phyloP scores from a whole-genome alignment of 2,888 invertebrate genomes.

The Malacosoma neustria region DNA sequence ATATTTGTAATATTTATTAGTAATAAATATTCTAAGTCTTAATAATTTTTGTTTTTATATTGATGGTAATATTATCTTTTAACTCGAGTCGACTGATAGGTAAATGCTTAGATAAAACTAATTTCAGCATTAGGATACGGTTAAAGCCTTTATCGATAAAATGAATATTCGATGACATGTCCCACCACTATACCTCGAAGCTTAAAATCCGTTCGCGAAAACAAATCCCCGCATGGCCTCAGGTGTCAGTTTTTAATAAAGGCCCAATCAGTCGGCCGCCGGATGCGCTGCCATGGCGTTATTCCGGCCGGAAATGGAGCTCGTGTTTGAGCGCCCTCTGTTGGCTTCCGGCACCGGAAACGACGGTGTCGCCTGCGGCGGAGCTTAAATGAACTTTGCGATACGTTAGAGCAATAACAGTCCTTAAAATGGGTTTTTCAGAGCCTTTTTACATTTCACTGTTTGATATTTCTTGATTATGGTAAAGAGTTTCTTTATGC shows the following conservation, averaged over 20 bases:
- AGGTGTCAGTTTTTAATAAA: constrained; percentile 74
- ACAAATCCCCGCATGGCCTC: constrained; percentile 38
- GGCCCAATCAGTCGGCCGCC: constrained; percentile 65
- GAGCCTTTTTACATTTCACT: not conserved
- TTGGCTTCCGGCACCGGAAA: constrained; percentile 36
- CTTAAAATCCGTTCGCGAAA: constrained; percentile 10
- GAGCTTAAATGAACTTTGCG: constrained; percentile 30
- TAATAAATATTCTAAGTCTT: too few species aligned
- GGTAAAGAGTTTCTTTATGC: not conserved
- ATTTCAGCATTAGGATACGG: too few species aligned
- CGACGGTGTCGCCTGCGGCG: constrained; percentile 41
- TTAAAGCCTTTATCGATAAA: not conserved
- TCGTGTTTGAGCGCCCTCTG: constrained; percentile 61
- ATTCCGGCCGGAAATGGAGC: constrained; percentile 68
- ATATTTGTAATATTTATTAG: too few species aligned
- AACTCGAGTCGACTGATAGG: too few species aligned
- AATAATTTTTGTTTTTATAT: too few species aligned
- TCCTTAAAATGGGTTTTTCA: constrained; percentile 20
- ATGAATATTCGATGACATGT: not conserved
- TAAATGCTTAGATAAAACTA: too few species aligned
- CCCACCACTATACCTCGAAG: not conserved
- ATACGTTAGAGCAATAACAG: constrained; percentile 24
- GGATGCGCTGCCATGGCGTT: constrained; percentile 52
- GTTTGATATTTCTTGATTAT: not conserved
- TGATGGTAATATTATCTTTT: too few species aligned